phyloP scores from a whole-genome alignment of 2,113 vertebrate species.

The Emydocephalus ijimae region DNA sequence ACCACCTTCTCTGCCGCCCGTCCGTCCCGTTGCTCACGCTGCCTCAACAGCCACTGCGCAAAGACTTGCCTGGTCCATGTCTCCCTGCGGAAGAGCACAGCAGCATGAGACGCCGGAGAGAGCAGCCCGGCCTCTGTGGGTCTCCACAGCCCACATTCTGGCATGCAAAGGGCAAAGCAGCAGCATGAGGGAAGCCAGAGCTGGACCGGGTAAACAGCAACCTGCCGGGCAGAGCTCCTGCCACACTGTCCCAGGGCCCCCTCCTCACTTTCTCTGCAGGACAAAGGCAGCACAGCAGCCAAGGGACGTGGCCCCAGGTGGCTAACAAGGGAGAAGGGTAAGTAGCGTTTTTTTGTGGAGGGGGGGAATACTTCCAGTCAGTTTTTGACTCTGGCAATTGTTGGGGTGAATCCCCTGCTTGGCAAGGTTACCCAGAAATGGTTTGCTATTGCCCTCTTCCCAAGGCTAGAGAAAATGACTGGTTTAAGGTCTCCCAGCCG shows the following conservation, averaged over 20 bases:
- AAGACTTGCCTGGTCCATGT: constrained; percentile 67
- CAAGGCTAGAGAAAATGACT: background rate
- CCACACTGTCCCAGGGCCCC: background rate
- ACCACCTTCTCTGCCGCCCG: constrained; percentile 76
- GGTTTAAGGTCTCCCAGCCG: background rate
- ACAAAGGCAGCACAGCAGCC: background rate
- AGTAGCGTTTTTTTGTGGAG: background rate
- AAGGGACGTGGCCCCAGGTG: background rate
- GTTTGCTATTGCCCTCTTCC: background rate
- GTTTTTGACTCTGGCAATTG: background rate
- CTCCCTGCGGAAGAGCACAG: constrained; percentile 52
- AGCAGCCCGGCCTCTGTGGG: background rate
- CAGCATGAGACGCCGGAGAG: background rate
- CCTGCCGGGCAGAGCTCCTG: background rate
- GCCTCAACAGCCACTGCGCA: constrained; percentile 73
- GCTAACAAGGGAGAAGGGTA: background rate
- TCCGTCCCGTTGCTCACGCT: constrained; percentile 66
- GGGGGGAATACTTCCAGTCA: background rate
- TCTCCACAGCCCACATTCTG: background rate
- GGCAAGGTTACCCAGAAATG: background rate
- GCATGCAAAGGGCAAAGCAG: background rate
- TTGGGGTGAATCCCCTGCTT: background rate
- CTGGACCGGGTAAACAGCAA: background rate
- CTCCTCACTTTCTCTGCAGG: background rate
- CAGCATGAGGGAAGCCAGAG: background rate